A percentile compares a stretch with the other conserved stretches of the same genome.
These are phyloP conservation scores for Acanthisitta chloris DNA, from an alignment of 2,113 vertebrate genomes.

Conservation along the genomic window DNA sequence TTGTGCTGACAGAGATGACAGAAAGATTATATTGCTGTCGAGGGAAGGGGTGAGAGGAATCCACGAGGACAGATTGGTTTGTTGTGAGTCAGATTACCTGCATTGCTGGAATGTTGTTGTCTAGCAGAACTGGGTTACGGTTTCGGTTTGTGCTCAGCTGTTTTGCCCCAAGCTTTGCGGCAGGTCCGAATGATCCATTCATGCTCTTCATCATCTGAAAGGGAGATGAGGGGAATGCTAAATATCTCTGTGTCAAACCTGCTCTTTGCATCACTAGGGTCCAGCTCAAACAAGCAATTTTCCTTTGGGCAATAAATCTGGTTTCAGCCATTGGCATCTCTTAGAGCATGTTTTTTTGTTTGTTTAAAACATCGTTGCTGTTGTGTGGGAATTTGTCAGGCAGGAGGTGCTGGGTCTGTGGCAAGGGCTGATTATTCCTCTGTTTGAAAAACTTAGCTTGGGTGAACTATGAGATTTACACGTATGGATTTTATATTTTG, in stretches of 20 bases:
- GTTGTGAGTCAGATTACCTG: neutral
- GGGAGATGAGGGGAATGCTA: neutral
- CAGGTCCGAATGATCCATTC: constrained; percentile 88
- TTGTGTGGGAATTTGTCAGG: neutral
- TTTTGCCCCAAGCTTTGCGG: constrained; percentile 79
- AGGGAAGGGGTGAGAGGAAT: constrained; percentile 14
- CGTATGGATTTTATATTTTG: rapidly evolving
- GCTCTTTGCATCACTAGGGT: neutral
- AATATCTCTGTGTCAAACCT: neutral
- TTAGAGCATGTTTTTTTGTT: neutral
- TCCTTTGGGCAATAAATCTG: neutral
- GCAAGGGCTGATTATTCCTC: neutral
- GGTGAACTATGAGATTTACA: neutral
- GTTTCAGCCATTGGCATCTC: neutral
- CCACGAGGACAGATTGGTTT: neutral
- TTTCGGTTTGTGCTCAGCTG: neutral
- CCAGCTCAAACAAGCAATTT: neutral
- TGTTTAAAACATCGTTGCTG: neutral
- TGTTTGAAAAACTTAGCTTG: neutral
- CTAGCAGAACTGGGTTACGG: neutral
- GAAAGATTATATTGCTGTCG: constrained; percentile 50
- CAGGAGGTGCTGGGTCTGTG: neutral
- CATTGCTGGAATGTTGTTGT: neutral
- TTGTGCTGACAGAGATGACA: constrained; percentile 61
- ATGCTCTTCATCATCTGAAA: constrained; percentile 85